A percentile compares a stretch with the other conserved stretches of the same genome.
Conservation (phyloP, 2,888 invertebrate genomes). For the Agonopterix subpropinquella region DNA sequence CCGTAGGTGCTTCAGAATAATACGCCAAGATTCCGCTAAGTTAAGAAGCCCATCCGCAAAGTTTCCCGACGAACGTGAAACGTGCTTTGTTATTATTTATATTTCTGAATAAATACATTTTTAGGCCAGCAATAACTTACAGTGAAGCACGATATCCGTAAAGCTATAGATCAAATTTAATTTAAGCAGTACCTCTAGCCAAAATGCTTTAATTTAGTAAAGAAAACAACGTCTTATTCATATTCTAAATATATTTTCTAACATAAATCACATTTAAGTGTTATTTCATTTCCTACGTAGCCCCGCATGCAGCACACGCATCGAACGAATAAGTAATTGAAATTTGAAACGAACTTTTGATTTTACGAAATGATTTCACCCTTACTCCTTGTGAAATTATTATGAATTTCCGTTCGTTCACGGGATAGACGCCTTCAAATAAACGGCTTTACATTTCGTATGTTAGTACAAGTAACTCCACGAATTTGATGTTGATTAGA, state of each 20-base stretch:
- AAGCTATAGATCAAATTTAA: constrained; percentile 37
- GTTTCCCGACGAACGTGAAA: constrained; percentile 8
- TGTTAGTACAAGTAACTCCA: background rate
- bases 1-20: constrained; percentile 46
- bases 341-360: constrained; percentile 73
- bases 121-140: constrained; percentile 3
- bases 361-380: constrained; percentile 65
- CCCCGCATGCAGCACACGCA: constrained; percentile 64
- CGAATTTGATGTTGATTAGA: no score
- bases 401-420: constrained; percentile 61
- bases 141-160: background rate
- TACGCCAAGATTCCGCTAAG: constrained; percentile 14
- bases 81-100: constrained; percentile 5
- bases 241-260: constrained; percentile 65
- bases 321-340: constrained; percentile 73
- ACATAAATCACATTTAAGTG: constrained; percentile 72
- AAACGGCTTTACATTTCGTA: constrained; percentile 32
- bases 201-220: constrained; percentile 51
- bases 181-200: constrained; percentile 43
- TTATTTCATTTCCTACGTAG: constrained; percentile 71
- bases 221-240: constrained; percentile 69
- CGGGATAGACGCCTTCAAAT: constrained; percentile 40
- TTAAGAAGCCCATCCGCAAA: constrained; percentile 1
- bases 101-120: constrained; percentile 13
- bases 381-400: constrained; percentile 59